These are phyloP conservation scores for Podocnemis expansa DNA, from an alignment of 2,113 vertebrate species.

Conservation along the genomic window DNA sequence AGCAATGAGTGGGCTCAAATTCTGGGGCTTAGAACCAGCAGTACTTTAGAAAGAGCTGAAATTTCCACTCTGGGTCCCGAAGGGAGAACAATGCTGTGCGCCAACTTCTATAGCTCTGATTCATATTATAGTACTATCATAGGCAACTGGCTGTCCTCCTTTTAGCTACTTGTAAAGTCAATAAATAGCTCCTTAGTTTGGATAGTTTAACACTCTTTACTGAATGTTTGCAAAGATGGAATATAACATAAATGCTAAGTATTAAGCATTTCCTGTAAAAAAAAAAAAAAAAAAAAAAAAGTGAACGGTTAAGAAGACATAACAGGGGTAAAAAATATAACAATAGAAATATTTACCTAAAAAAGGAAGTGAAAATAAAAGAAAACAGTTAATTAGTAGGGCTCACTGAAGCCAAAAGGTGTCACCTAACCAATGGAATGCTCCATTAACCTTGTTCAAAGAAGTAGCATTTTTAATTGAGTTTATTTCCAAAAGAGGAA, in stretches of 20 bases:
- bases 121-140: not conserved
- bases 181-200: slow-evolving; percentile 32
- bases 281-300: no score
- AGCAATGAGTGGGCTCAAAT: not conserved
- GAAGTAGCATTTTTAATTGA: slow-evolving; percentile 16
- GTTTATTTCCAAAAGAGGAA: not conserved
- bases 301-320: slow-evolving; percentile 19
- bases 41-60: not conserved
- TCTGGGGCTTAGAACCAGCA: not conserved
- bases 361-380: not conserved
- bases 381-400: slow-evolving; percentile 37
- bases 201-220: not conserved
- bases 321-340: slow-evolving; percentile 8
- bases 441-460: slow-evolving; percentile 49
- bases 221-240: slow-evolving; percentile 5
- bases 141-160: not conserved
- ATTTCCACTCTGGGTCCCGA: not conserved
- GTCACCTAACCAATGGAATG: slow-evolving; percentile 26
- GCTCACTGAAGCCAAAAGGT: not conserved
- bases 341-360: slow-evolving; percentile 49
- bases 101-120: not conserved
- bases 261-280: slow-evolving; percentile 47
- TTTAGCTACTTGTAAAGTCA: slow-evolving; percentile 11
- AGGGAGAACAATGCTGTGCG: not conserved
- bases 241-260: slow-evolving; percentile 7